These are phyloP conservation scores for Bucorvus abyssinicus DNA, from an alignment of 2,797 vertebrate genomes.

Conservation along the genomic window DNA sequence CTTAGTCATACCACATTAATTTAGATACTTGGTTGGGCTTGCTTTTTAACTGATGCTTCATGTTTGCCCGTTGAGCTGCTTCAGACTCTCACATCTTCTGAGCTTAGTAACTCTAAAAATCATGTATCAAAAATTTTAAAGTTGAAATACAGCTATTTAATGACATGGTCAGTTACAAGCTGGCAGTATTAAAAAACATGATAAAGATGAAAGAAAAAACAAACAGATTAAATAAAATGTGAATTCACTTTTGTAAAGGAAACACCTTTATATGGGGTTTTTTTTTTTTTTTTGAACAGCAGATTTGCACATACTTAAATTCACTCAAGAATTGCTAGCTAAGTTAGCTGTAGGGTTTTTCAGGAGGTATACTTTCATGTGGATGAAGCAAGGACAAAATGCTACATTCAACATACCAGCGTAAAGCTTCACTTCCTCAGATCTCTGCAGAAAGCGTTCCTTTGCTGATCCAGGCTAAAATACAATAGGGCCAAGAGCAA, in stretches of 20 bases:
- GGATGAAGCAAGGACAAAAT: not conserved
- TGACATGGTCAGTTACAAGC: not conserved
- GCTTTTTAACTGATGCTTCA: not conserved
- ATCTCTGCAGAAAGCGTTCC: not conserved
- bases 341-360: not conserved
- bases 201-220: not conserved
- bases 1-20: not conserved
- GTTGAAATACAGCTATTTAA: not conserved
- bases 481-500: not conserved
- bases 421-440: not conserved
- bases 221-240: not conserved
- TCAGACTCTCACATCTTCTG: not conserved
- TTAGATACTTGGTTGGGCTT: not conserved
- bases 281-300: not conserved
- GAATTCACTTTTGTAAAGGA: not conserved
- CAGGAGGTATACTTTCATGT: not conserved
- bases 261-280: not conserved
- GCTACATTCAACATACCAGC: not conserved
- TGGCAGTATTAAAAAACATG: not conserved
- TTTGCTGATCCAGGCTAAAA: not conserved
- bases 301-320: not conserved
- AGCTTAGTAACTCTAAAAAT: not conserved
- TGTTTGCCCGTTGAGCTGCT: not conserved
- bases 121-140: not conserved
- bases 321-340: not conserved